A percentile compares a stretch with the other conserved stretches of the same genome.
phyloP scores from a whole-genome alignment of 2,888 invertebrate genomes.

The Rhopalosiphum nymphaeae region DNA sequence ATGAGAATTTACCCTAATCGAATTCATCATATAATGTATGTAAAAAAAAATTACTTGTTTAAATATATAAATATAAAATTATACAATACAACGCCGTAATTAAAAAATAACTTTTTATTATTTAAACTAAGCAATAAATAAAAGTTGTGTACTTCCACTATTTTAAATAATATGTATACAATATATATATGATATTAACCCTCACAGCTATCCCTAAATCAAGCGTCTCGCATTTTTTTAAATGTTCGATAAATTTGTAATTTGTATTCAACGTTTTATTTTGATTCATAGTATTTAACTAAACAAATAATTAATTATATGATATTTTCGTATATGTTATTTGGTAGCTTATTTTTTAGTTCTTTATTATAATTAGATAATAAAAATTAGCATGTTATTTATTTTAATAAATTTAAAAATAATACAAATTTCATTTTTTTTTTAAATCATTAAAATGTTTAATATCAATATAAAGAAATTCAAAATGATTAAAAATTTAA shows the following conservation, averaged over 20 bases:
- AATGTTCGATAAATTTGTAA: not conserved
- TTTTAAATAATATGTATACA: too few relatives aligned
- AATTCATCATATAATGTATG: not conserved
- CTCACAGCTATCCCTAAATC: too few relatives aligned
- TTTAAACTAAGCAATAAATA: not conserved
- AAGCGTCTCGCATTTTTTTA: not conserved
- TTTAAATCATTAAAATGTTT: not conserved
- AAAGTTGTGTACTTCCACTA: not conserved
- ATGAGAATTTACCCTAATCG: not conserved
- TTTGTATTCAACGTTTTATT: not conserved
- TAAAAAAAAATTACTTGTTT: not conserved
- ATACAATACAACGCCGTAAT: not conserved
- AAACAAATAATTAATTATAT: too few relatives aligned
- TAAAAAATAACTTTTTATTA: too few relatives aligned
- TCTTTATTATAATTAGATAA: not conserved
- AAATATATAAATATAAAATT: not conserved
- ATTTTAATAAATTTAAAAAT: slow-evolving; percentile 1
- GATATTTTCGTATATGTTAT: too few relatives aligned
- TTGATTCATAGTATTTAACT: not conserved
- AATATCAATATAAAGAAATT: not conserved
- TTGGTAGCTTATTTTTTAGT: not conserved
- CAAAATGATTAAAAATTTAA: not conserved
- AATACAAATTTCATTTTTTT: not conserved
- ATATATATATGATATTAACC: too few relatives aligned
- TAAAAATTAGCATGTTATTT: not conserved